Conservation (phyloP, 2,888 invertebrate species). For the Caenorhabditis macrosperma region DNA sequence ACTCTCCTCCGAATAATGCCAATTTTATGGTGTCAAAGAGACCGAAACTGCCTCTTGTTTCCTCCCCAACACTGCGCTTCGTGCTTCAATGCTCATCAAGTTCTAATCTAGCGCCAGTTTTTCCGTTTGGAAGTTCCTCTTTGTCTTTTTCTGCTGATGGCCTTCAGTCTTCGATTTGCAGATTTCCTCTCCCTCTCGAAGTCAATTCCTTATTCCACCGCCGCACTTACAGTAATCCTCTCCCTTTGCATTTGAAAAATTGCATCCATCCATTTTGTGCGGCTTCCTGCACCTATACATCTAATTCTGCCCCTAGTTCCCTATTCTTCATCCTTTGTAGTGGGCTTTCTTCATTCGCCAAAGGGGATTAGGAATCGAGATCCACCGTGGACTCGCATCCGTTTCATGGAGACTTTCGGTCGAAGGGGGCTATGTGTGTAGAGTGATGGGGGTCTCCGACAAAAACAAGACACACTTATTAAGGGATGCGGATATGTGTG, state of each 20-base stretch:
- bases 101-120: constrained; percentile 38
- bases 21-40: constrained; percentile 47
- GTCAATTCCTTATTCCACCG: neutral
- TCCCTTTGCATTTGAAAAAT: constrained; percentile 2
- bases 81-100: constrained; percentile 52
- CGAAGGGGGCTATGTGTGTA: neutral
- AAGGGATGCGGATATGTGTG: constrained; percentile 16
- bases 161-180: neutral
- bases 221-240: constrained; percentile 1
- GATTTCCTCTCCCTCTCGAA: too few species aligned
- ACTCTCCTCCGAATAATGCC: constrained; percentile 6
- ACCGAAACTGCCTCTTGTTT: constrained; percentile 11
- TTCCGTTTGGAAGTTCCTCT: constrained; percentile 18
- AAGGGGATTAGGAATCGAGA: constrained; percentile 1
- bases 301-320: constrained; percentile 5
- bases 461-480: constrained; percentile 10
- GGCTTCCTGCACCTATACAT: constrained; percentile 37
- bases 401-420: neutral
- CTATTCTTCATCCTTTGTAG: constrained; percentile 16
- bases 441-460: neutral
- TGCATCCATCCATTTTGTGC: constrained; percentile 17
- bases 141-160: neutral
- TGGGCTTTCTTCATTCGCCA: neutral
- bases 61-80: constrained; percentile 11
- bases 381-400: neutral